These are phyloP conservation scores for Sphinx pinastri DNA, from an alignment of 2,888 invertebrate species.

Conservation along the genomic window DNA sequence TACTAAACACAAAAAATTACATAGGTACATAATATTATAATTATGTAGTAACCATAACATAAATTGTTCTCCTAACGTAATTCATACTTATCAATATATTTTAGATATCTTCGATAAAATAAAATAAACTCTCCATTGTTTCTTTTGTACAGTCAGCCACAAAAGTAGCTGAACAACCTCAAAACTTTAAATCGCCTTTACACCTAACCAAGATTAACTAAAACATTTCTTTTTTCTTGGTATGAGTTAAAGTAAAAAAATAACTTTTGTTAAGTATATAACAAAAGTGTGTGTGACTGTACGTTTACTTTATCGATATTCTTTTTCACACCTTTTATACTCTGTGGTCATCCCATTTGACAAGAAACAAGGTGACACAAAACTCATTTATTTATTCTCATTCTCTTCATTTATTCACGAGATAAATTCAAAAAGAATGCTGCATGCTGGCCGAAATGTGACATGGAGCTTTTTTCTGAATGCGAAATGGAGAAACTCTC, in stretches of 20 bases:
- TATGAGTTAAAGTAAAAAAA: too few species aligned
- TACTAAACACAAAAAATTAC: too few species aligned
- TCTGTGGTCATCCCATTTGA: constrained; percentile 18
- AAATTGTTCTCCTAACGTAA: too few species aligned
- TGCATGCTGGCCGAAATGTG: constrained; percentile 52
- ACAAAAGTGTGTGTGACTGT: constrained; percentile 10
- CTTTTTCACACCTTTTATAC: constrained; percentile 22
- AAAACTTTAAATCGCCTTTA: too few species aligned
- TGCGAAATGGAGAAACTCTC: constrained; percentile 55
- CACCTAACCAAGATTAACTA: too few species aligned
- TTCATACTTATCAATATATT: too few species aligned
- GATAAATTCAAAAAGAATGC: constrained; percentile 45
- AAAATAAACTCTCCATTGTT: neutral
- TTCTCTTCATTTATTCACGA: constrained; percentile 52
- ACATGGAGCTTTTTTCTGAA: constrained; percentile 48
- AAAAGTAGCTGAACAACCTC: too few species aligned
- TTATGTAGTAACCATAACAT: neutral
- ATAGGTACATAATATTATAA: too few species aligned
- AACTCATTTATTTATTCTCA: too few species aligned
- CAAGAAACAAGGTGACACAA: constrained; percentile 50
- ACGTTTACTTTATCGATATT: constrained; percentile 7
- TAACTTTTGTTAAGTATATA: too few species aligned
- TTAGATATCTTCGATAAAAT: neutral
- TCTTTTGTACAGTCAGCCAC: too few species aligned
- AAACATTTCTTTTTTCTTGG: too few species aligned